Evolutionary conservation across 2,113 vertebrate species (phyloP), one percentile per base, ranked within the genome.

Genomic region (Chloebia gouldiae): DNA sequence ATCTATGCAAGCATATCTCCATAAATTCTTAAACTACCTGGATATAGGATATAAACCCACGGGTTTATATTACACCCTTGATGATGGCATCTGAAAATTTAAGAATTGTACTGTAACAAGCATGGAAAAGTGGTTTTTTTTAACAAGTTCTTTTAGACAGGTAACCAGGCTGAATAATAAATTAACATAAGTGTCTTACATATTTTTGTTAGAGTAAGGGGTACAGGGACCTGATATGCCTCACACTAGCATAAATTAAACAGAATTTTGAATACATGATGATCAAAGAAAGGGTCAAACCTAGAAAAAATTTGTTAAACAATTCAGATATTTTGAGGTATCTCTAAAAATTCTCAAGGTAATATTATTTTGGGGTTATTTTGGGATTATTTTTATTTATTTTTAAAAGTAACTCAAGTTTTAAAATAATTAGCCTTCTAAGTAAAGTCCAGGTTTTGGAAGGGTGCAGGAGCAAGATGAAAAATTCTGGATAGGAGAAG

Each of bases 311-410:
- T 0, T 5, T 33, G 6, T 66, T 21, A 63, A 75, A 35, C 0
- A 12, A 47, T 44, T 53, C 20, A 51, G 11, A 6, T 54, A 40
- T 45, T 63, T 75, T 53, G 31, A 57, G 10, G 10, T 33, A 35
- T 19, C 4, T 18, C 3, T 63, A 45, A 75, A 84, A 77, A 40
- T 25, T 71, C 5, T 70, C 7, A 49, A 59, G 23, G 5, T 24
- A 1, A 0, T 39, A 35, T 30, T 39, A 3, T 31, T 50, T 14
- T 13, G 10, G 17, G 6, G 2, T 7, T n/a, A n/a, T n/a, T n/a
- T n/a, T n/a, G n/a, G n/a, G n/a, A n/a, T n/a, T n/a, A n/a, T n/a
- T n/a, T 64, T 68, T n/a, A 23, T 20, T 72, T 50, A 22, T 8
- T 61, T 56, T 13, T 50, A 22, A 69, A 93, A 47, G 1, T 16